Percentiles rank a stretch among this genome's conserved stretches.
Evolutionary conservation across 1,140 invertebrate species (phyloP).

Genomic region (Heliconius eleuchia): DNA sequence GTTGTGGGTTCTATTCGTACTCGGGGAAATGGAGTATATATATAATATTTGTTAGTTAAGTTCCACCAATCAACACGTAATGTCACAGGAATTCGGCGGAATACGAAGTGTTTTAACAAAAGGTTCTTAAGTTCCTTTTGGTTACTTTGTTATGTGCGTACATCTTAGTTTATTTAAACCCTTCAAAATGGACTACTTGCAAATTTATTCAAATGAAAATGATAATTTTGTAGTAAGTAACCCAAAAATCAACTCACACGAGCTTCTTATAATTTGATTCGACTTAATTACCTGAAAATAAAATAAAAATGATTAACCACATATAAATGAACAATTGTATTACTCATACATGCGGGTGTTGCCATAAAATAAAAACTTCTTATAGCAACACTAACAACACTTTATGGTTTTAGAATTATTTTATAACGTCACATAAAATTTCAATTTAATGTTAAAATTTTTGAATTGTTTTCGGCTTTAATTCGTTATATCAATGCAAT

Average conservation of each 20-base stretch:
- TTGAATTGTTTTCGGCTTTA: constrained; percentile 8
- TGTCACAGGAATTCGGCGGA: too few species aligned
- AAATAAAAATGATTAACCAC: constrained; percentile 19
- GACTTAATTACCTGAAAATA: constrained; percentile 28
- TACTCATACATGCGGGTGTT: constrained; percentile 56
- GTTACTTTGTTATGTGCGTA: too few species aligned
- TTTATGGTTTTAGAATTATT: constrained; percentile 62
- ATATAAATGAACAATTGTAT: constrained; percentile 22
- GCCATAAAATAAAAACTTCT: constrained; percentile 57
- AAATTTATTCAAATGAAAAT: background rate
- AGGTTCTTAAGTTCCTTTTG: too few species aligned
- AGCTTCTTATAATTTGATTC: background rate
- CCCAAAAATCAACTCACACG: background rate
- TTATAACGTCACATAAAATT: constrained; percentile 50
- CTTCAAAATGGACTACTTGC: too few species aligned
- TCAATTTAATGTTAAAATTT: constrained; percentile 34
- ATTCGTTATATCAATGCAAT: constrained; percentile 5
- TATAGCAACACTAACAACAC: constrained; percentile 47
- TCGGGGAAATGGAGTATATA: too few species aligned
- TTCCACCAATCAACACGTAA: too few species aligned
- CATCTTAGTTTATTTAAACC: too few species aligned
- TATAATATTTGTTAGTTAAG: too few species aligned
- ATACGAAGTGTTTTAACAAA: too few species aligned
- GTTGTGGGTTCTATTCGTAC: too few species aligned
- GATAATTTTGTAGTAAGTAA: background rate